Evolutionary conservation across 2,797 vertebrate genomes (phyloP).

Genomic region (Pseudomugil gertrudae): DNA sequence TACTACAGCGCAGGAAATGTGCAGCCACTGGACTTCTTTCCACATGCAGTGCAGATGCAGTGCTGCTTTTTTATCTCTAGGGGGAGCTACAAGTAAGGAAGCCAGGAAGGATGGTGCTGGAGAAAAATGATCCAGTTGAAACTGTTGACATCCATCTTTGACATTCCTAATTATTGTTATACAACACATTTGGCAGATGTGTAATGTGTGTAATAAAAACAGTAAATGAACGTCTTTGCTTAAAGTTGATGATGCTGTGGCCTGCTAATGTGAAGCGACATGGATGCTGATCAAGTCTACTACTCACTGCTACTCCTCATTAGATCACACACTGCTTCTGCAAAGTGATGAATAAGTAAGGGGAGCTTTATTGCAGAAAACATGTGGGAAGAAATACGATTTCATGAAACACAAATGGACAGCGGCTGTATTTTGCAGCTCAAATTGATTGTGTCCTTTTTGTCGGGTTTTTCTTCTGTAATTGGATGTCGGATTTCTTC

Average conservation of each 20-base stretch:
- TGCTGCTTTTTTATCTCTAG: constrained; percentile 48
- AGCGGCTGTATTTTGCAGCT: constrained; percentile 54
- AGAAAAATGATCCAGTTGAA: neutral
- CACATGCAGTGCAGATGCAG: constrained; percentile 28
- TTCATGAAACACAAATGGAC: constrained; percentile 27
- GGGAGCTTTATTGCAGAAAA: constrained; percentile 39
- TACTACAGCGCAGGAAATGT: constrained; percentile 30
- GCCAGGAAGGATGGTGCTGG: neutral
- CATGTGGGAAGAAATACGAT: constrained; percentile 32
- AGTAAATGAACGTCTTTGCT: neutral
- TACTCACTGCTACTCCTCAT: constrained; percentile 23
- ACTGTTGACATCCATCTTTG: neutral
- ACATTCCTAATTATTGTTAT: no score
- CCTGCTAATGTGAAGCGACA: constrained; percentile 33
- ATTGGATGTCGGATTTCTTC: constrained; percentile 61
- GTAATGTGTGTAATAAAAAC: neutral
- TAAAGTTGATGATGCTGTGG: constrained; percentile 13
- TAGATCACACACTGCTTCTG: constrained; percentile 37
- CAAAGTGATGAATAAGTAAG: constrained; percentile 58
- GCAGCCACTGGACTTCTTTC: neutral
- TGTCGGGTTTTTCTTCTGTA: constrained; percentile 43
- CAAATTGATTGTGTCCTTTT: constrained; percentile 61
- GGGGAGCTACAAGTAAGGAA: constrained; percentile 58
- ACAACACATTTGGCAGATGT: neutral
- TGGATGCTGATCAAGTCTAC: constrained; percentile 21